Evolutionary conservation across 2,113 vertebrate genomes (phyloP).

Genomic region (Vidua macroura): DNA sequence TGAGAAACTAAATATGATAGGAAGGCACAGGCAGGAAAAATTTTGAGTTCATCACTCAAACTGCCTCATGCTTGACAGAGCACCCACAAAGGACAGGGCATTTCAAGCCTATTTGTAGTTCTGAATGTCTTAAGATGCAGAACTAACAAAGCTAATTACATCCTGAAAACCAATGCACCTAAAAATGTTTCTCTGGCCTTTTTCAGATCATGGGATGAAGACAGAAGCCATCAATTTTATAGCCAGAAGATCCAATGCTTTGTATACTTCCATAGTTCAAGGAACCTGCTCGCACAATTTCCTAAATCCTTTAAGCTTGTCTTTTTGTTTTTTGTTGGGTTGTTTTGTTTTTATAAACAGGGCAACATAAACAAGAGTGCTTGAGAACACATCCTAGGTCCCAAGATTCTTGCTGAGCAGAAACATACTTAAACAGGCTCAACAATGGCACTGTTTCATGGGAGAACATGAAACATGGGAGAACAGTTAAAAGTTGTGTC

Average conservation of each 20-base stretch:
- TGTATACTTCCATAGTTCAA: background rate
- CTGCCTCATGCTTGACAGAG: background rate
- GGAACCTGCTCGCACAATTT: background rate
- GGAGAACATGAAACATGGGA: background rate
- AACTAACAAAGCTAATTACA: background rate
- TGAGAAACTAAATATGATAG: background rate
- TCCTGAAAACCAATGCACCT: background rate
- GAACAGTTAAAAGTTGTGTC: background rate
- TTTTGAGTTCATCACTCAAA: background rate
- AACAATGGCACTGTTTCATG: background rate
- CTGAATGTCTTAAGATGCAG: background rate
- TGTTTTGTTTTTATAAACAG: background rate
- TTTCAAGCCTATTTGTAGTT: background rate
- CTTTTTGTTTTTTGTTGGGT: background rate
- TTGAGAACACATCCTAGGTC: background rate
- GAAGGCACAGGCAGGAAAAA: background rate
- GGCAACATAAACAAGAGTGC: background rate
- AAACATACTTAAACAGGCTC: background rate
- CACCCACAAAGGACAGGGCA: rapidly evolving
- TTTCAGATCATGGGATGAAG: background rate
- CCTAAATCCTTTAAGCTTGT: background rate
- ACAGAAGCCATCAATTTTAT: background rate
- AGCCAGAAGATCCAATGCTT: background rate
- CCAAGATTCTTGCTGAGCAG: background rate
- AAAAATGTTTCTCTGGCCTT: background rate